Conservation (phyloP, 2,113 vertebrate genomes). For the Naja naja region DNA sequence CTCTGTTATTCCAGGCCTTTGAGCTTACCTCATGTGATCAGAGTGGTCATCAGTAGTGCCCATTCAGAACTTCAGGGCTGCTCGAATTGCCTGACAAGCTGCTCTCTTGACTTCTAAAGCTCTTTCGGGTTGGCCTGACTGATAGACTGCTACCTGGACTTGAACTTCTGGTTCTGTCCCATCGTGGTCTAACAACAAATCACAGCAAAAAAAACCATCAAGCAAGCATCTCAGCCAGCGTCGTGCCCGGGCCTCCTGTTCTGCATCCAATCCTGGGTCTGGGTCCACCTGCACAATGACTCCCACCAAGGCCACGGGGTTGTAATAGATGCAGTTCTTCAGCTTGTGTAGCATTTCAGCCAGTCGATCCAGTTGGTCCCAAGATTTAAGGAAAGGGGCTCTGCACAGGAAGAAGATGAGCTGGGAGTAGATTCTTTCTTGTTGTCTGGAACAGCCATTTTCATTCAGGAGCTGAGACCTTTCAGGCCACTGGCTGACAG, state of each 20-base stretch:
- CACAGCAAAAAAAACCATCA: slow-evolving; percentile 25
- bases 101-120: slow-evolving; percentile 29
- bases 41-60: not conserved
- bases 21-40: slow-evolving; percentile 14
- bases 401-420: slow-evolving; percentile 34
- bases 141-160: slow-evolving; percentile 34
- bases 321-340: slow-evolving; percentile 26
- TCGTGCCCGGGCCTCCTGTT: slow-evolving; percentile 22
- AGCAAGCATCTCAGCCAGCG: slow-evolving; percentile 27
- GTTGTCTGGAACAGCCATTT: slow-evolving; percentile 16
- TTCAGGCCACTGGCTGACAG: not conserved
- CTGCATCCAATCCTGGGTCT: slow-evolving; percentile 13
- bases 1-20: not conserved
- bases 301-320: slow-evolving; percentile 27
- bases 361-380: slow-evolving; percentile 22
- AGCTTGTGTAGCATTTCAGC: slow-evolving; percentile 28
- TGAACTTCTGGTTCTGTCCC: slow-evolving; percentile 29
- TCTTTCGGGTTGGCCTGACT: slow-evolving; percentile 15
- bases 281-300: slow-evolving; percentile 28
- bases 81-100: slow-evolving; percentile 31
- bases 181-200: slow-evolving; percentile 15
- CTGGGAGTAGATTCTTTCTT: slow-evolving; percentile 34
- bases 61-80: slow-evolving; percentile 32
- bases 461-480: not conserved
- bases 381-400: slow-evolving; percentile 17